Percentiles rank a stretch among this genome's conserved stretches.
Evolutionary conservation across 2,797 vertebrate genomes (phyloP).

Genomic region (Dromococcyx pavoninus): DNA sequence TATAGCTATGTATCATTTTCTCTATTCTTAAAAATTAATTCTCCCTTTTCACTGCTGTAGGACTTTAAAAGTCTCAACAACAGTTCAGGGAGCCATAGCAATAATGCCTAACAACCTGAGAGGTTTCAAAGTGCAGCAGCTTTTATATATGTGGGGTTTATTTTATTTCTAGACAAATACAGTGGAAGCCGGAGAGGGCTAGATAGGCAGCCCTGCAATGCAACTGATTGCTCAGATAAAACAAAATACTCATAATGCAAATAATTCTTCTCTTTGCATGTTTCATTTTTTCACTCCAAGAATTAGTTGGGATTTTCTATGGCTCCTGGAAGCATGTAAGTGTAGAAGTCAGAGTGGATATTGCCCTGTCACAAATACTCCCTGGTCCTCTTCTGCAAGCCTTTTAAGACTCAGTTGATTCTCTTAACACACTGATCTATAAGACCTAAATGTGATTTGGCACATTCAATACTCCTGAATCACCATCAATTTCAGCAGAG

Average conservation of each 20-base stretch:
- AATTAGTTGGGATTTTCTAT: background rate
- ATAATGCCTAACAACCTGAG: background rate
- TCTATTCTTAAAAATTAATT: background rate
- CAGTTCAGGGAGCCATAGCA: constrained; percentile 6
- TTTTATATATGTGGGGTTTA: background rate
- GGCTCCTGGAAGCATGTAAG: background rate
- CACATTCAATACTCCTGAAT: constrained; percentile 24
- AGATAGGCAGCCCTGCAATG: background rate
- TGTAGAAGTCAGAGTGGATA: background rate
- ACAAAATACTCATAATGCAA: background rate
- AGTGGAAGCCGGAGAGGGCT: background rate
- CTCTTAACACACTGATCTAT: background rate
- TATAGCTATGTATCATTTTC: background rate
- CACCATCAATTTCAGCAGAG: background rate
- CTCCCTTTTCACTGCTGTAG: background rate
- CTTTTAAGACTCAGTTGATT: background rate
- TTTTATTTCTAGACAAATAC: constrained; percentile 29
- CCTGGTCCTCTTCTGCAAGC: background rate
- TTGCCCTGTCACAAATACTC: background rate
- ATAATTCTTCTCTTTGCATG: background rate
- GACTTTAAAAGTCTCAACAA: constrained; percentile 9
- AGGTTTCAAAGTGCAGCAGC: constrained; percentile 21
- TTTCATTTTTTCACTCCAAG: background rate
- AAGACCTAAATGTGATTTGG: constrained; percentile 18
- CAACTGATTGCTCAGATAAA: background rate